Conservation (phyloP, 2,113 vertebrate genomes). For the Atrichornis clamosus region DNA sequence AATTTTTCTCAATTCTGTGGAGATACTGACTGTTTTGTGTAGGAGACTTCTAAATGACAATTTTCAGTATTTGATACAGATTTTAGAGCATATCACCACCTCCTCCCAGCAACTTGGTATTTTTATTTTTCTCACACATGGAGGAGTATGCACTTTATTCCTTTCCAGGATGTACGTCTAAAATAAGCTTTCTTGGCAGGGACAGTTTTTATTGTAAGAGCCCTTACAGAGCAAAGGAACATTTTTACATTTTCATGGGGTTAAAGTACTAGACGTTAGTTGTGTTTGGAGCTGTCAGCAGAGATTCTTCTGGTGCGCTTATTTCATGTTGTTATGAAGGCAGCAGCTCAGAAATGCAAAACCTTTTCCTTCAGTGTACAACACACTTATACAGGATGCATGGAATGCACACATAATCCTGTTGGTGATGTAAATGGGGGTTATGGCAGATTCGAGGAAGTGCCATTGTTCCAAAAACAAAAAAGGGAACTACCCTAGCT, state of each 20-base stretch:
- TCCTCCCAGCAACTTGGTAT: background rate
- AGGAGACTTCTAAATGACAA: background rate
- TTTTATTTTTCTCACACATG: background rate
- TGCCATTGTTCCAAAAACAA: rapidly evolving
- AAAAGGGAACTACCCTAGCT: background rate
- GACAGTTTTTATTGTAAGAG: background rate
- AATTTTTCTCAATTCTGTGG: background rate
- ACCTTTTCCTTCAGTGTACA: background rate
- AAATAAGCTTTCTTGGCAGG: background rate
- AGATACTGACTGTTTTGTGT: background rate
- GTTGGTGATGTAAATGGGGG: background rate
- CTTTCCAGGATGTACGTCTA: background rate
- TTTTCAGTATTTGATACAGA: background rate
- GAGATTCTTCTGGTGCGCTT: background rate
- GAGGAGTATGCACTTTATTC: background rate
- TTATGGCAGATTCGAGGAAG: background rate
- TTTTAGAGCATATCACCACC: background rate
- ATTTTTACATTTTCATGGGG: background rate
- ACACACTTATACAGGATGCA: background rate
- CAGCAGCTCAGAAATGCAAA: background rate
- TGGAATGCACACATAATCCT: background rate
- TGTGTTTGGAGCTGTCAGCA: background rate
- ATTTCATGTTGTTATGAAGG: background rate
- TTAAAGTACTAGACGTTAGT: background rate
- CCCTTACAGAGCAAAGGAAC: background rate